These are phyloP conservation scores for Ichneumon xanthorius DNA, from an alignment of 2,888 invertebrate genomes.

Conservation along the genomic window DNA sequence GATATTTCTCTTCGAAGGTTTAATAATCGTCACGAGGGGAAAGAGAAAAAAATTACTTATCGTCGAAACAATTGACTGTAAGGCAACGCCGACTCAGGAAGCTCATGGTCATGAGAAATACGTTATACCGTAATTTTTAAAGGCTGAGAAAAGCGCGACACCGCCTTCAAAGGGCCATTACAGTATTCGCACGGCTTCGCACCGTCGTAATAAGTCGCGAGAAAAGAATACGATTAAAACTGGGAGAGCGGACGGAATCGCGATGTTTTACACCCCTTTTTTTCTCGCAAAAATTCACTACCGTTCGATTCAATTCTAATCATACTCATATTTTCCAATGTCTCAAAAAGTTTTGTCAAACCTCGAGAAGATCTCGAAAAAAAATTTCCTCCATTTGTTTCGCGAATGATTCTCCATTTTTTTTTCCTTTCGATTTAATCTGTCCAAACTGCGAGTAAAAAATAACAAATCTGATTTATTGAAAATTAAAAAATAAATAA, in stretches of 20 bases:
- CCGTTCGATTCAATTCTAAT: neutral
- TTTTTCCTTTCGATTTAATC: too few relatives aligned
- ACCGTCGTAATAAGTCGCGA: neutral
- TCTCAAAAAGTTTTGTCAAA: neutral
- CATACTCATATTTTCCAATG: neutral
- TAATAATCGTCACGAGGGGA: neutral
- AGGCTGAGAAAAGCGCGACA: constrained; percentile 12
- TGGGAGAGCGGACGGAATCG: neutral
- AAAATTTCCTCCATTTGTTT: too few relatives aligned
- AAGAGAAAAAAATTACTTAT: neutral
- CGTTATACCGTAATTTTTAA: neutral
- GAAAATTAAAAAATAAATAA: too few relatives aligned
- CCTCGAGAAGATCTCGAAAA: too few relatives aligned
- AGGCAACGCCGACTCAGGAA: neutral
- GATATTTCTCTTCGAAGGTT: neutral
- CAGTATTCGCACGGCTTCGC: neutral
- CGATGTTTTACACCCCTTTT: neutral
- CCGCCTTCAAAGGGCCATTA: constrained; percentile 11
- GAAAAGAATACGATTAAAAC: neutral
- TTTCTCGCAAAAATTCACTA: neutral
- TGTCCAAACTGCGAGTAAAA: too few relatives aligned
- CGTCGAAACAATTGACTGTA: neutral
- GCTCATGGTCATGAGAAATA: neutral
- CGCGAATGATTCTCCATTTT: too few relatives aligned
- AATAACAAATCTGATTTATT: too few relatives aligned